Evolutionary conservation across 2,113 vertebrate genomes (phyloP).

Genomic region (Semnopithecus entellus): DNA sequence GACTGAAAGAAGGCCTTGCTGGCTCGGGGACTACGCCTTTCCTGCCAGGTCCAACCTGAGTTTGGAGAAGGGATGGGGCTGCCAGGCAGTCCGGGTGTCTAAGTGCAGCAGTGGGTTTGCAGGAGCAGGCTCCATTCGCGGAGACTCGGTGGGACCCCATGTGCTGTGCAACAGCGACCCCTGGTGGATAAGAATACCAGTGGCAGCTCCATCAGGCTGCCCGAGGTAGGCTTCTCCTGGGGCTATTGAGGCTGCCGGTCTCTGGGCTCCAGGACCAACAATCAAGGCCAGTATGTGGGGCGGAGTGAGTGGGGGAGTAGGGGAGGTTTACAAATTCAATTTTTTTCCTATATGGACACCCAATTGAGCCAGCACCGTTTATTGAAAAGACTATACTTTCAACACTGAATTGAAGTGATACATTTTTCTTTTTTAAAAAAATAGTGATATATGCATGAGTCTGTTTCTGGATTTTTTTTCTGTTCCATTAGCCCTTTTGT

Average conservation of each 20-base stretch:
- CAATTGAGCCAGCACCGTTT: not conserved
- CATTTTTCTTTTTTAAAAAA: not conserved
- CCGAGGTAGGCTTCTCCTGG: not conserved
- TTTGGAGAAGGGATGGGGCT: not conserved
- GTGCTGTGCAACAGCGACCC: constrained; percentile 79
- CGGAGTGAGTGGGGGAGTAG: rapidly evolving
- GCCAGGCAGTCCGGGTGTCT: rapidly evolving
- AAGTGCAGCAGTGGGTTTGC: rapidly evolving
- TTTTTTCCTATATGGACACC: not conserved
- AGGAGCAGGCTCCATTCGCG: not conserved
- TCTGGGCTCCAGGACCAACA: not conserved
- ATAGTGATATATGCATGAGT: not conserved
- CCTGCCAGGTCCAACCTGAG: not conserved
- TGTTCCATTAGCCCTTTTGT: not conserved
- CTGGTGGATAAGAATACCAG: constrained; percentile 73
- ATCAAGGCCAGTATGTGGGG: not conserved
- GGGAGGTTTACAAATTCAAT: not conserved
- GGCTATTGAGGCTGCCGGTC: no score
- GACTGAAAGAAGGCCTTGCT: not conserved
- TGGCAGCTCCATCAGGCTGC: not conserved
- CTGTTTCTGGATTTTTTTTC: not conserved
- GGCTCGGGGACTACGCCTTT: not conserved
- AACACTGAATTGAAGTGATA: not conserved
- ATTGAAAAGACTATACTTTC: not conserved
- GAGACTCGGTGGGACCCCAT: rapidly evolving